Evolutionary conservation across 2,888 invertebrate genomes (phyloP).

Genomic region (Apodemia zela): DNA sequence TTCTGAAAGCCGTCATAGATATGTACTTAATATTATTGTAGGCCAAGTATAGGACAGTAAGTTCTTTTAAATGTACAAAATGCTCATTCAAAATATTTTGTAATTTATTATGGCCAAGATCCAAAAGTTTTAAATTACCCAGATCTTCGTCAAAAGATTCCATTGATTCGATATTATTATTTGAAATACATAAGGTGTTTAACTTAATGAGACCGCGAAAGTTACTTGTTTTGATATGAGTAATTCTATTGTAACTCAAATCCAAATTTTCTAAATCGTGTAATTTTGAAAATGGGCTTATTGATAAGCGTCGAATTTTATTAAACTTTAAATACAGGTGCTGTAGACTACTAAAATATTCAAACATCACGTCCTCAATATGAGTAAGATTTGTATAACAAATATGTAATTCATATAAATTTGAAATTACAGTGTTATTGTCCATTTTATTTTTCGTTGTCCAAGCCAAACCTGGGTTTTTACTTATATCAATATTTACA

Average conservation of each 20-base stretch:
- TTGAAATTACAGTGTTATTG: constrained; percentile 59
- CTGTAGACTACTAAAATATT: constrained; percentile 86
- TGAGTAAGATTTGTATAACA: constrained; percentile 65
- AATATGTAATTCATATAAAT: constrained; percentile 68
- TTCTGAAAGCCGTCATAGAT: constrained; percentile 89
- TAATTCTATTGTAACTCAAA: constrained; percentile 89
- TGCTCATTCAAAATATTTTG: constrained; percentile 88
- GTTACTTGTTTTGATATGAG: constrained; percentile 90
- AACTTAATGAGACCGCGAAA: constrained; percentile 88
- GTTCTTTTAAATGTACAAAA: constrained; percentile 87
- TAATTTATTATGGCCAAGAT: constrained; percentile 91
- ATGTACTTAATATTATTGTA: constrained; percentile 91
- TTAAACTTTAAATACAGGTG: constrained; percentile 89
- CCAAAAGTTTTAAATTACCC: constrained; percentile 87
- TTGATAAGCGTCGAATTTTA: constrained; percentile 88
- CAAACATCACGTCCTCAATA: constrained; percentile 85
- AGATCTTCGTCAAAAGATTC: constrained; percentile 90
- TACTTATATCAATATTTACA: constrained; percentile 67
- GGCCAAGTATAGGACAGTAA: constrained; percentile 88
- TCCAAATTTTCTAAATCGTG: constrained; percentile 89
- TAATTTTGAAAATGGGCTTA: constrained; percentile 90
- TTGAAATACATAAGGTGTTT: constrained; percentile 89
- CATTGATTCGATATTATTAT: constrained; percentile 89
- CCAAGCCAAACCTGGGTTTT: constrained; percentile 63
- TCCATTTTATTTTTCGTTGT: constrained; percentile 46